A percentile compares a stretch with the other conserved stretches of the same genome.
Evolutionary conservation across 64 coral and sea anemone species (phyloP).

Genomic region (Exaiptasia diaphana): DNA sequence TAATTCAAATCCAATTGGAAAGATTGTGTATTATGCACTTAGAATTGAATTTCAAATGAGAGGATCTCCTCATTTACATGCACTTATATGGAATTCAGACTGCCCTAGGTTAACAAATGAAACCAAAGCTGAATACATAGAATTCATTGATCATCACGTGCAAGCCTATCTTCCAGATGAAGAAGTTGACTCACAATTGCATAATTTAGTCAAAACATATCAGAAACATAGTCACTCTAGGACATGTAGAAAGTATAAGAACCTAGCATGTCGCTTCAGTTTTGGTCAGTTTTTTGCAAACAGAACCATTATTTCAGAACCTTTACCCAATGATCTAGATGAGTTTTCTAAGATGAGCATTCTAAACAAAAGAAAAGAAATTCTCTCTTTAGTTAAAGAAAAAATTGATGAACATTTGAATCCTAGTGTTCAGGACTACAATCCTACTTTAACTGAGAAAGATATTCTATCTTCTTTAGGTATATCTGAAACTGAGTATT

Average conservation of each 20-base stretch:
- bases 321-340: conserved; percentile 3
- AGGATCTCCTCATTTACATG: conserved; percentile 53
- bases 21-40: conserved; percentile 46
- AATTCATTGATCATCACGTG: conserved; percentile 21
- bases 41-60: conserved; percentile 46
- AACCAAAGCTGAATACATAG: not conserved
- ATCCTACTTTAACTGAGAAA: not conserved
- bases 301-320: conserved; percentile 26
- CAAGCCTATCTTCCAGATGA: conserved; percentile 29
- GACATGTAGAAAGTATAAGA: conserved; percentile 39
- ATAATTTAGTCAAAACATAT: conserved; percentile 28
- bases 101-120: conserved; percentile 25
- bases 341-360: not conserved
- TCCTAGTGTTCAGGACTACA: no score
- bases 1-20: conserved; percentile 10
- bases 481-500: not conserved
- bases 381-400: no score
- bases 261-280: conserved; percentile 3
- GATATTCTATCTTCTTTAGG: not conserved
- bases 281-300: conserved; percentile 45
- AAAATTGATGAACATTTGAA: no score
- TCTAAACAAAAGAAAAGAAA: not conserved
- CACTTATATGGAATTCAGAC: conserved; percentile 39
- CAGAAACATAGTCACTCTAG: conserved; percentile 16
- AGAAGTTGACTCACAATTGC: conserved; percentile 2